A percentile compares a stretch with the other conserved stretches of the same genome.
Evolutionary conservation across 2,113 vertebrate species (phyloP).

Genomic region (Solenodon paradoxus): DNA sequence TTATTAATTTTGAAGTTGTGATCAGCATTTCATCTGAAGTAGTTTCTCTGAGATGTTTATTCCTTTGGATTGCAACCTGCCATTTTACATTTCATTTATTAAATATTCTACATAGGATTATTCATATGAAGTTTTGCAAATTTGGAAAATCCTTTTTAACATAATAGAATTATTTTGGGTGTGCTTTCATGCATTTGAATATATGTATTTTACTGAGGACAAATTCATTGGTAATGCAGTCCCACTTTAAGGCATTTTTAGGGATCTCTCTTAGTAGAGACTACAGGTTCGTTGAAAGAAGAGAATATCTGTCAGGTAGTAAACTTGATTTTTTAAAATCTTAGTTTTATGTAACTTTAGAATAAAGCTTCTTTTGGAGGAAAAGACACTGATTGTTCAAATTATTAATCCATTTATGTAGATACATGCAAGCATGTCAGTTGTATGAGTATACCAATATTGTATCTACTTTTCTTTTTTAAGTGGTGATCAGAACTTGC

Average conservation of each 20-base stretch:
- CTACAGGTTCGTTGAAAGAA: background rate
- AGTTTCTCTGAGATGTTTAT: constrained; percentile 4
- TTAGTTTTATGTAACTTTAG: background rate
- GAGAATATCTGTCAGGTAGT: background rate
- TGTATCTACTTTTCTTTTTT: background rate
- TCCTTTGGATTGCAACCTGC: background rate
- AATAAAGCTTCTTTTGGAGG: background rate
- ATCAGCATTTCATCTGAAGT: constrained; percentile 4
- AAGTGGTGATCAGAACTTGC: background rate
- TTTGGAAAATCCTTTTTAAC: background rate
- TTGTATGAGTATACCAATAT: background rate
- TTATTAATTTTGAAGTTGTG: background rate
- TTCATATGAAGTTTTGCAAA: constrained; percentile 7
- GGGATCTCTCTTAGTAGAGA: background rate
- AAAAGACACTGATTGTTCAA: background rate
- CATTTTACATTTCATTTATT: constrained; percentile 1
- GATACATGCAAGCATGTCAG: no score
- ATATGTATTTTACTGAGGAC: background rate
- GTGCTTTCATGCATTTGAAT: background rate
- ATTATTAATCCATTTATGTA: background rate
- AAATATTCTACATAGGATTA: background rate
- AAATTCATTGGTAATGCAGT: background rate
- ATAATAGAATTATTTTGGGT: background rate
- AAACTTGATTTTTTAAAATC: constrained; percentile 8
- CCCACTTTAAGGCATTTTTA: background rate